A percentile compares a stretch with the other conserved stretches of the same genome.
phyloP scores from a whole-genome alignment of 2,797 vertebrate species.

The Lepus townsendii region DNA sequence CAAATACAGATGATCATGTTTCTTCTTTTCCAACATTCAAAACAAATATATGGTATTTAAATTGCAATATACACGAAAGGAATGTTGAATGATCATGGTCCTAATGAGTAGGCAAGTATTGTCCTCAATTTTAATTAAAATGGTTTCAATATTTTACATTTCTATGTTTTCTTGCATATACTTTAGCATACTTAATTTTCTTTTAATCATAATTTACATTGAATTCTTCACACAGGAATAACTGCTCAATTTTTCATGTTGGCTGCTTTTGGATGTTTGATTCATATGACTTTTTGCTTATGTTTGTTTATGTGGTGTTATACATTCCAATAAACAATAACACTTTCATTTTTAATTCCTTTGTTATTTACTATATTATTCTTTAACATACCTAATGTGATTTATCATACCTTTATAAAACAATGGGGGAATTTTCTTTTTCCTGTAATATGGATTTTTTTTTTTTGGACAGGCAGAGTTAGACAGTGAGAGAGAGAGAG shows the following conservation, averaged over 20 bases:
- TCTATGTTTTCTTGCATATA: background rate
- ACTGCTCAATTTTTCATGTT: background rate
- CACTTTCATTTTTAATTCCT: conserved; percentile 20
- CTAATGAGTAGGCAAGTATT: background rate
- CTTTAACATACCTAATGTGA: background rate
- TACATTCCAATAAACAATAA: background rate
- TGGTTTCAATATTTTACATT: background rate
- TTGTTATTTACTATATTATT: background rate
- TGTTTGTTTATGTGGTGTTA: background rate
- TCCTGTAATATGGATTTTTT: background rate
- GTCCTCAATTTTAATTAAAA: conserved; percentile 11
- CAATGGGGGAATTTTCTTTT: background rate
- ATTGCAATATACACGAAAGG: background rate
- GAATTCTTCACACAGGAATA: conserved; percentile 6
- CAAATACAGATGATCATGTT: background rate
- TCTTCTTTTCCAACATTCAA: background rate
- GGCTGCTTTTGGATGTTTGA: background rate
- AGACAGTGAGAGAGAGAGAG: no score
- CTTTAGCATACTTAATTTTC: background rate
- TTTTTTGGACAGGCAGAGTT: no score
- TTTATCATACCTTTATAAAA: background rate
- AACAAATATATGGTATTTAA: background rate
- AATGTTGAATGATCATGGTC: background rate
- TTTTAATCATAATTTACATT: background rate
- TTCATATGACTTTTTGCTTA: background rate